phyloP scores from a whole-genome alignment of 2,797 vertebrate species.

The Gymnopithys bicolor region DNA sequence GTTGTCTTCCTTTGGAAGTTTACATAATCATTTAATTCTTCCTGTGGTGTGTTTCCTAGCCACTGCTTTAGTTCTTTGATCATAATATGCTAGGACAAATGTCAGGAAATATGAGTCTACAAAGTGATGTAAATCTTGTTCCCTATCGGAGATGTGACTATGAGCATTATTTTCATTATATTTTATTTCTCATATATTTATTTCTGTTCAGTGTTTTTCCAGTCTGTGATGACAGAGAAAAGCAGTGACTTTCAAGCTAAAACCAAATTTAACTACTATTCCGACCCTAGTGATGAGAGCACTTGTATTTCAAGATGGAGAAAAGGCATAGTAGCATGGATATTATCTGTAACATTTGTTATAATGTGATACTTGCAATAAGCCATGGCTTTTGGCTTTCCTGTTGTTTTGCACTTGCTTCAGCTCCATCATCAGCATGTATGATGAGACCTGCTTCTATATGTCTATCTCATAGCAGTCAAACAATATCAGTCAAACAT shows the following conservation, averaged over 20 bases:
- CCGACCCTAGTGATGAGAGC: neutral
- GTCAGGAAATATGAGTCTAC: slow-evolving; percentile 70
- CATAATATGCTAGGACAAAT: slow-evolving; percentile 75
- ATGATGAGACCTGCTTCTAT: neutral
- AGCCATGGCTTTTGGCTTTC: neutral
- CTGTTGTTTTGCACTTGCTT: neutral
- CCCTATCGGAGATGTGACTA: slow-evolving; percentile 66
- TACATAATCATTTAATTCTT: slow-evolving; percentile 67
- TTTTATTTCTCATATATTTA: slow-evolving; percentile 49
- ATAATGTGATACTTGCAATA: neutral
- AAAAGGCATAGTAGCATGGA: neutral
- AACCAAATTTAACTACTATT: slow-evolving; percentile 9
- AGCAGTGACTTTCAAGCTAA: slow-evolving; percentile 45
- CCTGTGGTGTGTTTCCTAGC: slow-evolving; percentile 51
- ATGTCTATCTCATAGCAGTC: neutral
- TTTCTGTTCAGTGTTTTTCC: neutral
- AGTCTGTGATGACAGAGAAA: slow-evolving; percentile 6
- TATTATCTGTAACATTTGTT: neutral
- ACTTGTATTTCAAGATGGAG: neutral
- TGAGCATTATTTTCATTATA: slow-evolving; percentile 60
- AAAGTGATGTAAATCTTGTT: slow-evolving; percentile 68
- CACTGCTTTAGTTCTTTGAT: slow-evolving; percentile 64
- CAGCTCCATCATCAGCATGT: neutral
- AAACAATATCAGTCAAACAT: neutral
- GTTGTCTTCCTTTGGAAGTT: slow-evolving; percentile 44